Evolutionary conservation across 2,113 vertebrate species (phyloP).

Genomic region (Capreolus pygargus): DNA sequence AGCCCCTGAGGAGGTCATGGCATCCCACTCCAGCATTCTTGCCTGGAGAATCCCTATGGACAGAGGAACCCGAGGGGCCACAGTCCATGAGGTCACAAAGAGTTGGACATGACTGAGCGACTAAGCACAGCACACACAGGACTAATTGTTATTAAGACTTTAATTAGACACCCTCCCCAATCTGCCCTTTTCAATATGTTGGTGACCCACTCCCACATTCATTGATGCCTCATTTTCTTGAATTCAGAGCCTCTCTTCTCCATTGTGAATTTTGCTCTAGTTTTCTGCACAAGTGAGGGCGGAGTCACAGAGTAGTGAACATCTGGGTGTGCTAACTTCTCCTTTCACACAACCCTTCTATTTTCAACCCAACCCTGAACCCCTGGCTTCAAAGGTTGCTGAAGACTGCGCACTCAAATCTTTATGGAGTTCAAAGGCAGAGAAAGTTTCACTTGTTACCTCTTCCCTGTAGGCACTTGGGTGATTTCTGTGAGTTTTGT

Average conservation of each 20-base stretch:
- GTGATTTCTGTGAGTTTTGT: not conserved
- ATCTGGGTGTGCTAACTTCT: not conserved
- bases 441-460: not conserved
- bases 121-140: not conserved
- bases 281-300: not conserved
- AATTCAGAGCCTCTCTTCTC: not conserved
- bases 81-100: not conserved
- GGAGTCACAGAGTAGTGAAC: not conserved
- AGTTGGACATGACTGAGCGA: fast-evolving
- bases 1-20: not conserved
- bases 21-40: not conserved
- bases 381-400: not conserved
- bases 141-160: not conserved
- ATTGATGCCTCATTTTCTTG: not conserved
- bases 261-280: not conserved
- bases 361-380: not conserved
- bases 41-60: not conserved
- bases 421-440: not conserved
- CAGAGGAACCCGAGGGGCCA: not conserved
- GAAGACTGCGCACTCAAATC: not conserved
- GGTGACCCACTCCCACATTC: not conserved
- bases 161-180: not conserved
- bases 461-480: not conserved
- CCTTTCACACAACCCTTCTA: not conserved
- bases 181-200: not conserved